Evolutionary conservation across 2,888 invertebrate genomes (phyloP), one percentile per base, ranked within the genome.

Genomic region (Spisula solida): DNA sequence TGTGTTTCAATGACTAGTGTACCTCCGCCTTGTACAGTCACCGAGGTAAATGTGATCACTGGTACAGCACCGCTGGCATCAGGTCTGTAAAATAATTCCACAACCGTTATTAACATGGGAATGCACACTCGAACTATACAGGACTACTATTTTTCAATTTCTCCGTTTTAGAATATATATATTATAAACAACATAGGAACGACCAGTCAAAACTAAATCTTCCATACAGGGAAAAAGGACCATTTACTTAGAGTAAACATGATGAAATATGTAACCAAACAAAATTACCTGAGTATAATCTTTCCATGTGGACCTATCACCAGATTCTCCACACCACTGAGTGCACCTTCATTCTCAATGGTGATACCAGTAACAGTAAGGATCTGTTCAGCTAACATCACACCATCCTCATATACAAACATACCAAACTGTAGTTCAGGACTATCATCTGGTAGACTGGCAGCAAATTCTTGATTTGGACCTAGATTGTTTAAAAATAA

Each of bases 351-450:
- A 55, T 95, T 80, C 82, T 93, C 93, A 20, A 95, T 88, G 18
- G 94, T 93, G 55, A 95, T 95, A 81, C 92, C 93, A 18, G 93
- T 93, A 14, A 95, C 91, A 10, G 90, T 90, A 16, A 95, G 88
- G 29, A 87, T 86, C 31, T 89, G 87, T 55, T 93, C 93, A 0
- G 93, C 92, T 47, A 88, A 86, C 88, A 95, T 89, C 18, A 86
- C 82, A 8, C 94, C 94, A 25, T 91, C 92, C n/a, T 93, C 88
- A 86, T 94, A 94, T 6, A 94, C 92, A 56, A 89, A 75, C 70
- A 94, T 78, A 18, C 94, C 94, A 92, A 94, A 95, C 92, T 93
- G 90, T 18, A 95, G 84, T 66, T 95, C 93, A 8, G 95, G 95
- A 51, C 92, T 94, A 34, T 92, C 93, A 16, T 85, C 86, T 20